Conservation (phyloP, 2,113 vertebrate genomes). For the Myrmecophaga tridactyla region DNA sequence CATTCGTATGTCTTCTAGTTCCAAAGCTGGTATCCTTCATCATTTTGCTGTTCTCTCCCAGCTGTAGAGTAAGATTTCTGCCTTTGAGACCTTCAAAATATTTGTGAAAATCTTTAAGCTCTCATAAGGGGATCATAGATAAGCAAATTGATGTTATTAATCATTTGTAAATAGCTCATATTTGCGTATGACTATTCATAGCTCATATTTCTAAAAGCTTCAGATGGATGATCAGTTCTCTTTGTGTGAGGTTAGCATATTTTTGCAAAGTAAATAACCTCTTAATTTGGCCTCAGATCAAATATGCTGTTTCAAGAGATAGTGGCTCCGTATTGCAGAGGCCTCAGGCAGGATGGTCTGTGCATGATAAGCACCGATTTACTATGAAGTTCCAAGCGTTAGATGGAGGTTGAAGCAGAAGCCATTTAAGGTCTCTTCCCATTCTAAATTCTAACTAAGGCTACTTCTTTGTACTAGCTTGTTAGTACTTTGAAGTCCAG, state of each 20-base stretch:
- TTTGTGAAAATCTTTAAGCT: slow-evolving; percentile 20
- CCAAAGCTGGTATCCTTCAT: background rate
- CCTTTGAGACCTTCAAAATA: background rate
- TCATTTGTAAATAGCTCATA: background rate
- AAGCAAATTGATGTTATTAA: too few relatives aligned
- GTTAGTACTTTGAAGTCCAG: background rate
- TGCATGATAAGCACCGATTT: background rate
- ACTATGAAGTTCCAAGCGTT: background rate
- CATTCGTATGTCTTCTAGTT: background rate
- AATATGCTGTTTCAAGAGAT: background rate
- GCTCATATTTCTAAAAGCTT: background rate
- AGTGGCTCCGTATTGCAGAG: background rate
- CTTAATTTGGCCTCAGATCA: background rate
- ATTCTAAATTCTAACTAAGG: background rate
- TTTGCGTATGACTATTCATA: background rate
- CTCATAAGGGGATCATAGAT: background rate
- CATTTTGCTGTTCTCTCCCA: background rate
- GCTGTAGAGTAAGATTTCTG: background rate
- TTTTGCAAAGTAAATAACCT: background rate
- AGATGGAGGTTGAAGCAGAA: background rate
- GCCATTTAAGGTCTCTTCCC: background rate
- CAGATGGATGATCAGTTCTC: background rate
- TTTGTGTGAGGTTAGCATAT: background rate
- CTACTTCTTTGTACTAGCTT: background rate
- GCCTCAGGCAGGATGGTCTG: background rate